Base-by-base conservation (phyloP, 2,888 invertebrate genomes). In the Rotaria magnacalcarata region DNA sequence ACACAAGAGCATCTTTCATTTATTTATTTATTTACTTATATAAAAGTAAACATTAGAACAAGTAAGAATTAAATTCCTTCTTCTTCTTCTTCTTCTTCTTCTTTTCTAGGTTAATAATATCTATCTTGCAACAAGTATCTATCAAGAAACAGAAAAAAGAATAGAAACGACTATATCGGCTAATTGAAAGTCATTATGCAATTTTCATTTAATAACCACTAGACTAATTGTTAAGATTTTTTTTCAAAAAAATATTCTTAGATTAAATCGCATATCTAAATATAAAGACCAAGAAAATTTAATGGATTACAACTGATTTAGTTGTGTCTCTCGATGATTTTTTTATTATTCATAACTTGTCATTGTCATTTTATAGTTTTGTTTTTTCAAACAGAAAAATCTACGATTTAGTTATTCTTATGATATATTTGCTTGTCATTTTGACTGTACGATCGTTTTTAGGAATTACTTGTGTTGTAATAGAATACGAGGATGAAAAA, bases 51-150 rank as follows among this genome's bases (percentile, higher is more conserved):
- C 52, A 27, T 4, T 34, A 41, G 67, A 67, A 67, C 67, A 67
- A 67, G 67, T 67, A 27, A 67, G 67, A 67, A 67, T 34, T 67
- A 19, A 34, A 67, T 67, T 67, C 67, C 34, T 67, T 67, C 19
- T 41, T 41, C 11, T 21, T 54, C 14, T 50, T 50, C 8, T 27
- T 8, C 34, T 67, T 67, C 19, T 41, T 41, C 11, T 21, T 54
- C 14, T 50, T 50, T 50, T 50, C 50, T 50, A 11, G 4, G 8
- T 50, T 8, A 50, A 3, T 11, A 50, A 11, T 14, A 50, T 8
- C 50, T 14, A 11, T 50, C 8, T 50, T 14, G 4, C 50, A 50
- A 11, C 50, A 21, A 54, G 21, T 21, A 54, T 8, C 34, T 34
- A 34, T 34, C 34, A 2, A 34, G 34, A 34, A 34, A 1, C 1